Base-by-base conservation (phyloP, 2,113 vertebrate species). In the Oreocharis arfaki region DNA sequence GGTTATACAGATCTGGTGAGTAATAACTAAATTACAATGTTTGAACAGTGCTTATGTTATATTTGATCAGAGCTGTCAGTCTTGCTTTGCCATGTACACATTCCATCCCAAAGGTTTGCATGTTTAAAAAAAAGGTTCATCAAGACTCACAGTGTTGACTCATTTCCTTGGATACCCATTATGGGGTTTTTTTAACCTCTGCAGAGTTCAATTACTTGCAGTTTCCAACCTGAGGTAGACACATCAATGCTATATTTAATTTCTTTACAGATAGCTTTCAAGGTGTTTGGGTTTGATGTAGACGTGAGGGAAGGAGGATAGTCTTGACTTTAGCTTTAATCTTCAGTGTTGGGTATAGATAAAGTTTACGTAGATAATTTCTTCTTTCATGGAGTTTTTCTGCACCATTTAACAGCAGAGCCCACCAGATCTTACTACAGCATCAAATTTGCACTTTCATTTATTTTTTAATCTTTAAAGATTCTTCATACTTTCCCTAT, bases 51-150 rank as follows among this genome's bases (percentile, higher is more conserved):
- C 12, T 84, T 73, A 56, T 42, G 23, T 79, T 93, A n/a, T 77
- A 88, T 91, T 91, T 91, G 39, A 93, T 85, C 59, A 79, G 70
- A 87, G 69, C 46, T 95, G 61, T 73, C 65, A 84, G 37, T 79
- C 61, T 95, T 26, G 52, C 59, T 65, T 27, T 73, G n/a, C 55
- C 33, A 80, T 90, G 44, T 79, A 83, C n/a, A 59, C 32, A 32
- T 67, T 73, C 13, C 39, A 68, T 61, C 57, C 78, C 55, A 79
- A 70, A 95, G 65, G 39, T 74, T 39, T 92, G 55, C 50, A 26
- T 63, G 35, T 63, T 84, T 56, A 4, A 44, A 33, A 85, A 64
- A 83, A 65, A 32, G 19, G 3, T 16, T 76, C 35, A 50, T 67
- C 55, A 93, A 64, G 35, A 39, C 47, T 70, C 64, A 67, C 11